phyloP scores from a whole-genome alignment of 1,140 invertebrate species.

The Calosoma granatense region DNA sequence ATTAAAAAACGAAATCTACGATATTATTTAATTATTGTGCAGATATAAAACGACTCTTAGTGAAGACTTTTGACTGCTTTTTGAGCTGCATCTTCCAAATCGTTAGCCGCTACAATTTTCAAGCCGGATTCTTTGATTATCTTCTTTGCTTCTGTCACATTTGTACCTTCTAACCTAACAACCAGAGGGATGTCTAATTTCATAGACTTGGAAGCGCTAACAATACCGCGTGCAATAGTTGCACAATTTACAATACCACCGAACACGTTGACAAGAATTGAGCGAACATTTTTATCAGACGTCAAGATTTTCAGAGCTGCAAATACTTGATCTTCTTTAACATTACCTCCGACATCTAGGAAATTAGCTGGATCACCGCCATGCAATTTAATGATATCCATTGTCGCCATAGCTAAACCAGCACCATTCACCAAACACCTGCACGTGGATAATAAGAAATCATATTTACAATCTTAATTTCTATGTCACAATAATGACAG shows the following conservation, averaged over 20 bases:
- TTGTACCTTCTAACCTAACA: slow-evolving; percentile 85
- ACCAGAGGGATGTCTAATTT: slow-evolving; percentile 79
- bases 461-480: not conserved
- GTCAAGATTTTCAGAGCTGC: slow-evolving; percentile 94
- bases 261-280: slow-evolving; percentile 97
- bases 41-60: no score
- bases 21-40: no score
- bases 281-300: slow-evolving; percentile 81
- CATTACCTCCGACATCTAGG: slow-evolving; percentile 90
- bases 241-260: slow-evolving; percentile 98
- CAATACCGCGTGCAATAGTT: slow-evolving; percentile 91
- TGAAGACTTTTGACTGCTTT: slow-evolving; percentile 56
- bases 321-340: slow-evolving; percentile 83
- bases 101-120: slow-evolving; percentile 66
- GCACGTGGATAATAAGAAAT: no score
- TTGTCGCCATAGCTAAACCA: slow-evolving; percentile 97
- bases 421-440: slow-evolving; percentile 87
- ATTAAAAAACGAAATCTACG: no score
- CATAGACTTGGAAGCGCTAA: slow-evolving; percentile 74
- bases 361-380: slow-evolving; percentile 94
- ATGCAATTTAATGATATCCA: slow-evolving; percentile 93
- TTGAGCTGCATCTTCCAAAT: slow-evolving; percentile 87
- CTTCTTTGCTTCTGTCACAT: slow-evolving; percentile 48
- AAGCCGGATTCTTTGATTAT: slow-evolving; percentile 76
- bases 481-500: not conserved